Evolutionary conservation across 2,888 invertebrate genomes (phyloP).

Genomic region (Epsilonema sp.): DNA sequence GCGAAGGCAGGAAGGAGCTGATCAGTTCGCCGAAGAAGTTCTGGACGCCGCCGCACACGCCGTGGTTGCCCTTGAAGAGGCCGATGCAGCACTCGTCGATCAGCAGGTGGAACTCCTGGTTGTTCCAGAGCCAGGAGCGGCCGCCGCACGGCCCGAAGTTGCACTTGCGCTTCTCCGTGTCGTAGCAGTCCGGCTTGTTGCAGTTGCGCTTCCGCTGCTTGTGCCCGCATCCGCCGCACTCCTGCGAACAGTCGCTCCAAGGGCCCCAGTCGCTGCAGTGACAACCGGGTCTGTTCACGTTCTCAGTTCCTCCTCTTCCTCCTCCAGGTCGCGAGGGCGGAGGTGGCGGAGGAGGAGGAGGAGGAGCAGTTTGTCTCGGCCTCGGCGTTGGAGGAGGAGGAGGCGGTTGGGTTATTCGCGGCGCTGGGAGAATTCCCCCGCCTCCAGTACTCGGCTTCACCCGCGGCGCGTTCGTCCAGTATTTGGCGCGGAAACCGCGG

Average conservation of each 20-base stretch:
- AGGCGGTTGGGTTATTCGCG: not conserved
- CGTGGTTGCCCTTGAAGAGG: not conserved
- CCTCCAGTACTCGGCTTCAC: no score
- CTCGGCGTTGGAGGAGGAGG: not conserved
- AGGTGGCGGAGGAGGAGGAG: not conserved
- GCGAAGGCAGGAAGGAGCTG: not conserved
- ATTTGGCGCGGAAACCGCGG: no score
- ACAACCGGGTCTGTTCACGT: conserved; percentile 13
- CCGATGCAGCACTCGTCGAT: conserved; percentile 9
- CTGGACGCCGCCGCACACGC: not conserved
- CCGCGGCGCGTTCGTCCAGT: no score
- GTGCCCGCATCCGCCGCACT: conserved; percentile 26
- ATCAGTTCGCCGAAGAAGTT: not conserved
- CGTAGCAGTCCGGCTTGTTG: conserved; percentile 2
- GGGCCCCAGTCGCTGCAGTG: conserved; percentile 20
- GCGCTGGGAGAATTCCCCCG: no score
- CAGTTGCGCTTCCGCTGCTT: conserved; percentile 13
- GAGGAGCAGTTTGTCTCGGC: not conserved
- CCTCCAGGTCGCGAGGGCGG: not conserved
- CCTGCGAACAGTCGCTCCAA: conserved; percentile 19
- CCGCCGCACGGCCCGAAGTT: conserved; percentile 19
- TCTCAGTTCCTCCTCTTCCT: not conserved
- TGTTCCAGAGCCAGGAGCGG: not conserved
- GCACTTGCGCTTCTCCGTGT: conserved; percentile 21
- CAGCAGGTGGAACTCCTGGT: conserved; percentile 6